Evolutionary conservation across 2,888 invertebrate species (phyloP).

Genomic region (Uropetala carovei): DNA sequence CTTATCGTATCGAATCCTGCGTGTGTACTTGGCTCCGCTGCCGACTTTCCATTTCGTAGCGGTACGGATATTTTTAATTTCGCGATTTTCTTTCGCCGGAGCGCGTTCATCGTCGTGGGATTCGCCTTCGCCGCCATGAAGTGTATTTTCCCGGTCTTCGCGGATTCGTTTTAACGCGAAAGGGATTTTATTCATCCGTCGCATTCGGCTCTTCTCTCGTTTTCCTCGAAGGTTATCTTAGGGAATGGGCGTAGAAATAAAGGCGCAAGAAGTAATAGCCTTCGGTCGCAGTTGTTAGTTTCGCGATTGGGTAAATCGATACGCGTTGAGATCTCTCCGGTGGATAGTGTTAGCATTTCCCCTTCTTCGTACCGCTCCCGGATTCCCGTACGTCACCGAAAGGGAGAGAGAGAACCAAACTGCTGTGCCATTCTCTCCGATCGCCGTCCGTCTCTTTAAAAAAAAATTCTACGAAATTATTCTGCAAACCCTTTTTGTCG

Average conservation of each 20-base stretch:
- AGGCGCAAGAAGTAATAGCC: conserved; percentile 22
- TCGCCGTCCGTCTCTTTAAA: neutral
- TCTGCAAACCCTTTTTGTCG: neutral
- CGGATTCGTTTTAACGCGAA: neutral
- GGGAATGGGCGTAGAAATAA: neutral
- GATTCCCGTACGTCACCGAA: neutral
- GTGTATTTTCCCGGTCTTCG: neutral
- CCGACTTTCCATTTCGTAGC: neutral
- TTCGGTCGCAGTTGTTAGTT: conserved; percentile 32
- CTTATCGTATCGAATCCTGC: no score
- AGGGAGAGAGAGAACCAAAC: neutral
- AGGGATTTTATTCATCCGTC: neutral
- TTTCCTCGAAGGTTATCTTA: neutral
- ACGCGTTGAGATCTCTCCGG: conserved; percentile 33
- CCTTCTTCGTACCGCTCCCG: neutral
- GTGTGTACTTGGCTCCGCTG: neutral
- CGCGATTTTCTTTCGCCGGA: neutral
- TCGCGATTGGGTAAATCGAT: conserved; percentile 44
- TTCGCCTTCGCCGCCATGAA: neutral
- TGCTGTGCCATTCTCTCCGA: neutral
- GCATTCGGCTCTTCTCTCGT: neutral
- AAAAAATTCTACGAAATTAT: no score
- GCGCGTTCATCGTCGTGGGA: neutral
- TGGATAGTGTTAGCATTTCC: conserved; percentile 33
- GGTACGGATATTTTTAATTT: neutral